These are phyloP conservation scores for Heliconius charithonia DNA, from an alignment of 2,888 invertebrate species.

Conservation along the genomic window DNA sequence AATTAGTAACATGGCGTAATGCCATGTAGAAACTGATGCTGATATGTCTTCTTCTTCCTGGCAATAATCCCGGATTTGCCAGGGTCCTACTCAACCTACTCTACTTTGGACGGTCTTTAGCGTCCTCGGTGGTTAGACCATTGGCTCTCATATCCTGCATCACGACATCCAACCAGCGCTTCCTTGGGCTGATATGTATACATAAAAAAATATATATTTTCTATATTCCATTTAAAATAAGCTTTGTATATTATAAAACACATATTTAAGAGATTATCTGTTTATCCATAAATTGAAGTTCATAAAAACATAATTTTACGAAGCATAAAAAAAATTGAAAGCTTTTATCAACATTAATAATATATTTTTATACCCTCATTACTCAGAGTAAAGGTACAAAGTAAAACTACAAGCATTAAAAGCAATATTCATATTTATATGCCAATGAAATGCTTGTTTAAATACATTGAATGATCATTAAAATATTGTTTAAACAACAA, in stretches of 20 bases:
- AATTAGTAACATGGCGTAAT: too few species aligned
- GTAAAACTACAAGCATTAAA: slow-evolving; percentile 29
- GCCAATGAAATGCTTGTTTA: background rate
- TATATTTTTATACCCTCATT: slow-evolving; percentile 16
- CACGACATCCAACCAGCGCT: too few species aligned
- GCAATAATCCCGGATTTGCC: too few species aligned
- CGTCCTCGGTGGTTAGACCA: too few species aligned
- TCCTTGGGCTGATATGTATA: too few species aligned
- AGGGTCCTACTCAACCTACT: too few species aligned
- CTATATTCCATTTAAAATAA: background rate
- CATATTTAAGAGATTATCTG: background rate
- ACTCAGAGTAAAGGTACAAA: slow-evolving; percentile 20
- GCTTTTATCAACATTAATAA: slow-evolving; percentile 3
- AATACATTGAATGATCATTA: background rate
- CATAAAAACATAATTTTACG: background rate
- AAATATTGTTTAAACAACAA: slow-evolving; percentile 12
- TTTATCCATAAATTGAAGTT: background rate
- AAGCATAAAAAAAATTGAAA: background rate
- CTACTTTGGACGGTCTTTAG: too few species aligned
- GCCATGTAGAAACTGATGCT: too few species aligned
- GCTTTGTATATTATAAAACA: background rate
- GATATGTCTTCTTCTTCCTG: too few species aligned
- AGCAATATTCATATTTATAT: slow-evolving; percentile 16
- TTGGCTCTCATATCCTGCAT: too few species aligned
- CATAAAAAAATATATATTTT: too few species aligned